Percentiles rank a stretch among this genome's conserved stretches.
Conservation (phyloP, 2,888 invertebrate genomes). For the Amphipoea lucens region DNA sequence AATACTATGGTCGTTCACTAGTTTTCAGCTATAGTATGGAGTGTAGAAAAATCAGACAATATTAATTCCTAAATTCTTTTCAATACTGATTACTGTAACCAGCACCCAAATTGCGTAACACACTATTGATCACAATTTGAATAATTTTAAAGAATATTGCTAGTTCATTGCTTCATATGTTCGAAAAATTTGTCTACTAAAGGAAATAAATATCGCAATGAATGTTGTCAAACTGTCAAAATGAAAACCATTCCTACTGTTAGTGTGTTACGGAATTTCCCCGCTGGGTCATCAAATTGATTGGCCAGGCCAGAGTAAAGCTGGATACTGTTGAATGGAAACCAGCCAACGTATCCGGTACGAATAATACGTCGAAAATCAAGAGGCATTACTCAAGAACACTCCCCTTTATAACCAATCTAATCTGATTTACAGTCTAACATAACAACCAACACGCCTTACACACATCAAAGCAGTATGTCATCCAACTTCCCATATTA, state of each 20-base stretch:
- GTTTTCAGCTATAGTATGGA: no score
- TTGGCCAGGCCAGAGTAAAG: neutral
- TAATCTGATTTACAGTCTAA: slow-evolving; percentile 8
- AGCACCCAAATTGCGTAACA: no score
- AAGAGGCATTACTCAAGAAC: neutral
- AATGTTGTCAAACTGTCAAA: no score
- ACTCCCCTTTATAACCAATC: slow-evolving; percentile 8
- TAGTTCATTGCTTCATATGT: no score
- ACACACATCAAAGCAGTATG: slow-evolving; percentile 35
- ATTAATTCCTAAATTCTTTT: neutral
- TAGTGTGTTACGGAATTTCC: no score
- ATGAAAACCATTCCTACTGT: no score
- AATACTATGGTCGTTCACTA: no score
- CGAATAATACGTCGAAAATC: neutral
- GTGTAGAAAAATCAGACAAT: neutral
- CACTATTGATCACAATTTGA: no score
- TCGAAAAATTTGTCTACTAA: no score
- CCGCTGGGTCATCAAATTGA: no score
- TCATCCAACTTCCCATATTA: slow-evolving; percentile 62
- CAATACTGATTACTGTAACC: neutral
- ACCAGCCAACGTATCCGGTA: neutral
- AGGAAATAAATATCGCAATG: no score
- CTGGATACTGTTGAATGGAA: neutral
- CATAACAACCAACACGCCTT: neutral
- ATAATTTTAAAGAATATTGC: no score